These are phyloP conservation scores for Tor tambroides DNA, from an alignment of 2,113 vertebrate species.

Conservation along the genomic window DNA sequence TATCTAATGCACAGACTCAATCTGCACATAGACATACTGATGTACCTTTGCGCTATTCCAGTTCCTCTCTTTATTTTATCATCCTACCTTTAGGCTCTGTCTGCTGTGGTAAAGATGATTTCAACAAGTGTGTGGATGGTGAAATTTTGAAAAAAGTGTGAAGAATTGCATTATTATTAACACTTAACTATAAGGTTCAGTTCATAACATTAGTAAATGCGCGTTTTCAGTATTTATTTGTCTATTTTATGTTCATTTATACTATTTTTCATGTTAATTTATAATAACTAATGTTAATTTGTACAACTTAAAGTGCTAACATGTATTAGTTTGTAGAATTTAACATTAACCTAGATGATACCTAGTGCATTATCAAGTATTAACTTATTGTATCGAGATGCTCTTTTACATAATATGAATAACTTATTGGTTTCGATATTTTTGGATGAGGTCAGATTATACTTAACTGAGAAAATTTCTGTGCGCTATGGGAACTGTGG, in stretches of 20 bases:
- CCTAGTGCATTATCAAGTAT: no score
- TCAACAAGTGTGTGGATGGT: not conserved
- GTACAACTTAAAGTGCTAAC: not conserved
- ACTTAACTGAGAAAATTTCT: no score
- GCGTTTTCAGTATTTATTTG: not conserved
- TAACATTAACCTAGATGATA: not conserved
- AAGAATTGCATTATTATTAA: not conserved
- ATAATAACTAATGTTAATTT: not conserved
- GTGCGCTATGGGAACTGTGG: not conserved
- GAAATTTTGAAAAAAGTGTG: no score
- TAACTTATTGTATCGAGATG: no score
- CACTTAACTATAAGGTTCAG: not conserved
- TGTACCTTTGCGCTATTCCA: slow-evolving; percentile 27
- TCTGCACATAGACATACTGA: slow-evolving; percentile 58
- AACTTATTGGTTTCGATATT: no score
- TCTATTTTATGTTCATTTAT: not conserved
- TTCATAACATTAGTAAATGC: not conserved
- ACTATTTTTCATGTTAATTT: no score
- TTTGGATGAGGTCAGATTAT: no score
- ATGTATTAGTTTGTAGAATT: not conserved
- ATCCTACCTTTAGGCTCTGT: slow-evolving; percentile 42
- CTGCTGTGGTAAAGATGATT: not conserved
- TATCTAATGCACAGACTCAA: slow-evolving; percentile 65
- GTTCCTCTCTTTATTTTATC: slow-evolving; percentile 19
- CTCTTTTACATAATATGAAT: no score